Conservation (phyloP, 2,888 invertebrate species). For the Liodrosophila aerea region DNA sequence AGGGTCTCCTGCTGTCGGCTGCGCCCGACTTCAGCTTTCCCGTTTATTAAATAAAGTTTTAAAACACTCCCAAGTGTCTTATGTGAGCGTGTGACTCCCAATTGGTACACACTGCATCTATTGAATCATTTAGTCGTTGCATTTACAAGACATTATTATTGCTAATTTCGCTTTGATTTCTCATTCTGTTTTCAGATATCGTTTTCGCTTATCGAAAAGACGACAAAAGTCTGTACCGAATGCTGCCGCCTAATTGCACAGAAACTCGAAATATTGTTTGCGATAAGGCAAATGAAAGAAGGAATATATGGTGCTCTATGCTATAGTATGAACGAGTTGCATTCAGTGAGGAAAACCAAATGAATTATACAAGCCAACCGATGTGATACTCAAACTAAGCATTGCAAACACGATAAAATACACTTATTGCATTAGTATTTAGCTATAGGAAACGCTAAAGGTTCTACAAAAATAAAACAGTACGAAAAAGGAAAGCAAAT, state of each 20-base stretch:
- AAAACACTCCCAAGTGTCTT: too few relatives aligned
- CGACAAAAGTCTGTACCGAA: slow-evolving; percentile 64
- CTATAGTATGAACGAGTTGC: slow-evolving; percentile 35
- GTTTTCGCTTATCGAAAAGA: slow-evolving; percentile 78
- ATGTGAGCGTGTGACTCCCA: too few relatives aligned
- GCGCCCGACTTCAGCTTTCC: too few relatives aligned
- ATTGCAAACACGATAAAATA: slow-evolving; percentile 51
- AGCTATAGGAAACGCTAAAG: slow-evolving; percentile 18
- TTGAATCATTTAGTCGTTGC: too few relatives aligned
- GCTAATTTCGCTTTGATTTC: too few relatives aligned
- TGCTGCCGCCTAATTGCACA: slow-evolving; percentile 59
- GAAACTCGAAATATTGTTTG: slow-evolving; percentile 37
- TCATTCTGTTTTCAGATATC: slow-evolving; percentile 67
- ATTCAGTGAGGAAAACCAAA: slow-evolving; percentile 53
- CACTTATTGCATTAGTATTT: slow-evolving; percentile 30
- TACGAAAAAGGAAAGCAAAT: neutral
- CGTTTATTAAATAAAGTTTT: too few relatives aligned
- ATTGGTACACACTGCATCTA: too few relatives aligned
- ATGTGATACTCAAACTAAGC: slow-evolving; percentile 65
- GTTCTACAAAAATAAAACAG: slow-evolving; percentile 12
- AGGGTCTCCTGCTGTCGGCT: too few relatives aligned
- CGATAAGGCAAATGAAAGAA: slow-evolving; percentile 54
- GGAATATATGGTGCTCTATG: slow-evolving; percentile 43
- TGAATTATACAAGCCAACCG: slow-evolving; percentile 50
- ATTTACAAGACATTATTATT: too few relatives aligned